A percentile compares a stretch with the other conserved stretches of the same genome.
phyloP scores from a whole-genome alignment of 2,797 vertebrate species.

The Percopsis omiscomaycus region DNA sequence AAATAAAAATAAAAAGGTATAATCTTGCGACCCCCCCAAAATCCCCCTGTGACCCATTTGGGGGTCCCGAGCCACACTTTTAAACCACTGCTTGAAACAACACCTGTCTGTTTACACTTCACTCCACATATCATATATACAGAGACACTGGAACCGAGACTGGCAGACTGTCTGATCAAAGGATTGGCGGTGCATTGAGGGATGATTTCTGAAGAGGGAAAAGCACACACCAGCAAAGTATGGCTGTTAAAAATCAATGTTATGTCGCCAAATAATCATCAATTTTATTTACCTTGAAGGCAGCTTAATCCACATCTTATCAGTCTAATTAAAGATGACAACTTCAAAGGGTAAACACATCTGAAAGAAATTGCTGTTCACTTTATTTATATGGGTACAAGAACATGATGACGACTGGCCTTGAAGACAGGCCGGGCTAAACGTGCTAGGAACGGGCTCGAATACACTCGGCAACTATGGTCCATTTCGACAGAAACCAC shows the following conservation, averaged over 20 bases:
- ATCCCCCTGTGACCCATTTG: no score
- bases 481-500: slow-evolving; percentile 12
- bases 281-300: slow-evolving; percentile 40
- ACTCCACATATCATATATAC: slow-evolving; percentile 2
- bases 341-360: slow-evolving; percentile 35
- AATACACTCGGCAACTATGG: not conserved
- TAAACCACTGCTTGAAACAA: slow-evolving; percentile 1
- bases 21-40: no score
- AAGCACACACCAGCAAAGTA: slow-evolving; percentile 22
- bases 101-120: slow-evolving; percentile 6
- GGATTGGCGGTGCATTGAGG: slow-evolving; percentile 21
- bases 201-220: slow-evolving; percentile 17
- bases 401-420: no score
- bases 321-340: slow-evolving; percentile 38
- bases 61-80: not conserved
- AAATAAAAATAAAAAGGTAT: no score
- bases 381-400: not conserved
- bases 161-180: slow-evolving; percentile 53
- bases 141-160: slow-evolving; percentile 23
- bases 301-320: slow-evolving; percentile 33
- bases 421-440: not conserved
- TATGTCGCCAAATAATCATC: slow-evolving; percentile 21
- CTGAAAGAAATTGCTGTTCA: slow-evolving; percentile 17
- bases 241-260: slow-evolving; percentile 49
- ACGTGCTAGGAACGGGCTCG: slow-evolving; percentile 4